These are phyloP conservation scores for Paracentrotus lividus DNA, from an alignment of 53 echinoderm and acorn worm species.

Conservation along the genomic window DNA sequence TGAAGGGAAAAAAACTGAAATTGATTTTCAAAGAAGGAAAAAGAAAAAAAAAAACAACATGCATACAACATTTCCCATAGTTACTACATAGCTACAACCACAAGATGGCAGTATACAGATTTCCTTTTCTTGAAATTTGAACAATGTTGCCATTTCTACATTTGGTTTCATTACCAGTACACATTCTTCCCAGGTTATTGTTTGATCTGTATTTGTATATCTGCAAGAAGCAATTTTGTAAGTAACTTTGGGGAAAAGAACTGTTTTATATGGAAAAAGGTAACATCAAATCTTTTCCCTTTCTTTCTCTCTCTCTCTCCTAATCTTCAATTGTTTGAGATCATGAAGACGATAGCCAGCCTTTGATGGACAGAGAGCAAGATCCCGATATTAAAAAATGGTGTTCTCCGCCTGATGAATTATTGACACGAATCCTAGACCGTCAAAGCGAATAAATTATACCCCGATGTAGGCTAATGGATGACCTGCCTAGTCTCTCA, in stretches of 20 bases:
- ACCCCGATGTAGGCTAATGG: constrained; percentile 59
- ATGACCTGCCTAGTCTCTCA: constrained; percentile 37
- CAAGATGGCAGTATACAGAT: constrained; percentile 15
- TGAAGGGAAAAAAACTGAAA: neutral
- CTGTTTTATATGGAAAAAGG: neutral
- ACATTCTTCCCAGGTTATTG: neutral
- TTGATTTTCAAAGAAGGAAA: neutral
- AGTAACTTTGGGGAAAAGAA: neutral
- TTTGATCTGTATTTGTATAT: neutral
- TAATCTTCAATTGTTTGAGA: neutral
- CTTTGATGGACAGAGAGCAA: constrained; percentile 29
- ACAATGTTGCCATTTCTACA: neutral
- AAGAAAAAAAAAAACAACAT: neutral
- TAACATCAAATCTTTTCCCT: neutral
- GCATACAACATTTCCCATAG: neutral
- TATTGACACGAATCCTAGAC: constrained; percentile 38
- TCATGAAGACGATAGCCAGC: neutral
- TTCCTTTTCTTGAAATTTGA: neutral
- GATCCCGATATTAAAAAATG: constrained; percentile 20
- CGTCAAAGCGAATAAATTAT: constrained; percentile 57
- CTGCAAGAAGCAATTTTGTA: neutral
- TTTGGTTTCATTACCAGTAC: neutral
- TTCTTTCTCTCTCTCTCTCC: too few species aligned
- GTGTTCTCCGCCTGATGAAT: constrained; percentile 42
- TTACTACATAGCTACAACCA: neutral